phyloP scores from a whole-genome alignment of 2,113 vertebrate species.

The Bagarius yarrelli region DNA sequence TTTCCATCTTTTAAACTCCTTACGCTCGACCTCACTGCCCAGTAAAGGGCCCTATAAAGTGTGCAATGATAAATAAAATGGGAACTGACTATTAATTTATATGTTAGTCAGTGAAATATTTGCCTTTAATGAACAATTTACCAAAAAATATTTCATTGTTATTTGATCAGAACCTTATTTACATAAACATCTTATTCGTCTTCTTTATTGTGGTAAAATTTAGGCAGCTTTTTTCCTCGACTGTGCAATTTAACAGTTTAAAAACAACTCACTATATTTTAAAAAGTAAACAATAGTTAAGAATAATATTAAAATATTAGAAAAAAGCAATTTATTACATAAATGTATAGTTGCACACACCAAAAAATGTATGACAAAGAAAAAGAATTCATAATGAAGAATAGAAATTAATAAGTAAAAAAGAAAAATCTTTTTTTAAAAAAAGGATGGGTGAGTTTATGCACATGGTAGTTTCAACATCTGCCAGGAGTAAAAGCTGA shows the following conservation, averaged over 20 bases:
- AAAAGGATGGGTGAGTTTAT: no score
- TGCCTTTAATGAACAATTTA: slow-evolving; percentile 26
- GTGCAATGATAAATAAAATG: slow-evolving; percentile 38
- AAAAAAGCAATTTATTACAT: not conserved
- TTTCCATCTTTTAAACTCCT: slow-evolving; percentile 31
- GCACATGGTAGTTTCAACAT: no score
- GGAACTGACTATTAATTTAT: slow-evolving; percentile 39
- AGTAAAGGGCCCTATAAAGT: not conserved
- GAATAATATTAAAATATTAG: not conserved
- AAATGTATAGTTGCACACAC: no score
- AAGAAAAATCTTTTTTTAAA: no score
- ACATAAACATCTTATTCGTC: not conserved
- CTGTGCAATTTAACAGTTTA: not conserved
- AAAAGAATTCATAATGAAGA: no score
- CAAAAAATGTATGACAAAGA: no score
- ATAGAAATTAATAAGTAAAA: no score
- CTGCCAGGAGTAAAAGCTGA: no score
- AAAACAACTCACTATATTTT: not conserved
- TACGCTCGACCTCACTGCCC: not conserved
- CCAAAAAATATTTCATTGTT: not conserved
- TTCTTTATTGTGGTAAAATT: not conserved
- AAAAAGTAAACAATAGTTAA: not conserved
- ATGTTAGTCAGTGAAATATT: not conserved
- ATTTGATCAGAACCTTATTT: not conserved
- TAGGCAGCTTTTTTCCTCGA: not conserved